Base-by-base conservation (phyloP, 2,113 vertebrate genomes). In the Cyphomyrus plagiostoma region DNA sequence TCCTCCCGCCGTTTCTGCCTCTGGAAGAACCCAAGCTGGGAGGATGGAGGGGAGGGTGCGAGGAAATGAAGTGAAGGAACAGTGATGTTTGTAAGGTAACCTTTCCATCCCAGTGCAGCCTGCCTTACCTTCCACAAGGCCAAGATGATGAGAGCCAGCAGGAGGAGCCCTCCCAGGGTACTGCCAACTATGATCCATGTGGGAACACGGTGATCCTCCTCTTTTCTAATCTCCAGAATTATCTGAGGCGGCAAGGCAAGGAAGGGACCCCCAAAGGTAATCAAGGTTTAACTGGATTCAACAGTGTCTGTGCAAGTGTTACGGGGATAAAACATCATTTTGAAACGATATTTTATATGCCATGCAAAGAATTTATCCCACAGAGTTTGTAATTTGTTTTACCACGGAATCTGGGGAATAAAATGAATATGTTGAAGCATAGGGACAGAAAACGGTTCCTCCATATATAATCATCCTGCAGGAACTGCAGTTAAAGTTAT, bases 151-250 rank as follows among this genome's bases (percentile, higher is more conserved):
- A 99, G 93, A 1, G 96, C 97, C 88, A 99, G 94, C 3, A 99
- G 96, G 91, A 99, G 94, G 89, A 99, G 95, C 0, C 98, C 98
- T 3, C 98, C 98, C 7, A 99, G 86, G 0, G 96, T 96, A 93
- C 98, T 99, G 1, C 97, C 98, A 42, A 99, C 91, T 58, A 99
- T 96, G 91, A 99, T 97, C 97, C 97, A 98, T 91, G 97, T 91
- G 30, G 97, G 96, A 86, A 99, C 89, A 23, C 93, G 94, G 0
- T 90, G 95, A 26, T 97, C 96, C 53, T 97, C 97, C 0, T 96
- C 94, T 89, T 97, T 99, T 92, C 96, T 97, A 91, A 99, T 94
- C 92, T 98, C 97, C 88, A 99, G 95, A 0, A 94, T 95, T 56
- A 98, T 93, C 98, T 98, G 94, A 23, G 58, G 49, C 23, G 11